Evolutionary conservation across 2,113 vertebrate species (phyloP), one percentile per base, ranked within the genome.

Genomic region (Cebidichthys violaceus): DNA sequence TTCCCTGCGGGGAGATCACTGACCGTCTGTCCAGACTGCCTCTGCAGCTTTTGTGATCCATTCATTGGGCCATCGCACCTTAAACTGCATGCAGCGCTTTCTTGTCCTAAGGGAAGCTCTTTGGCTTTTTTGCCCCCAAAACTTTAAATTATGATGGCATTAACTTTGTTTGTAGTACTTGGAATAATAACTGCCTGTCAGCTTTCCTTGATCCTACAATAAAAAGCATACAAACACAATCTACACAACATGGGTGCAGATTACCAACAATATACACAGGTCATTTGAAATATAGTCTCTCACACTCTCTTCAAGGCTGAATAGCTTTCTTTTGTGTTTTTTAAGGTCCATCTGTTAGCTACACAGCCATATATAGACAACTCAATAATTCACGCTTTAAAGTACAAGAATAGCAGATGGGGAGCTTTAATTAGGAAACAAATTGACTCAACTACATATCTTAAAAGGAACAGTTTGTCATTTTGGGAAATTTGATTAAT

Each of bases 11-110:
- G 86, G 33, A 83, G 85, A 90, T 88, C 77, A 50, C 79, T 90
- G 90, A 80, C 85, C 86, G 88, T 91, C 88, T 92, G 93, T 90
- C 88, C 91, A 85, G 70, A 72, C 82, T 69, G 84, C 68, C 86
- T 73, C 70, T 61, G 73, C 85, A 74, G 72, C 77, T 81, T 88
- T 37, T 83, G 86, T 90, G 81, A 90, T 86, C 88, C 75, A 83
- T 86, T 89, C 82, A 85, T 60, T 72, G 67, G 79, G 66, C 82
- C 68, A 64, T 81, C 57, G 31, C 31, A 90, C 77, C 86, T 88
- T 70, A 24, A 80, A 83, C 68, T 65, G 33, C 76, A 54, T 4
- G 27, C 59, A 65, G 79, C 47, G 65, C 68, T 60, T 76, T 82
- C 13, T 29, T 65, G 35, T 75, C 84, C n/a, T 47, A 18, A 54